A percentile compares a stretch with the other conserved stretches of the same genome.
phyloP scores from a whole-genome alignment of 2,888 invertebrate genomes.

The Pardosa pseudoannulata region DNA sequence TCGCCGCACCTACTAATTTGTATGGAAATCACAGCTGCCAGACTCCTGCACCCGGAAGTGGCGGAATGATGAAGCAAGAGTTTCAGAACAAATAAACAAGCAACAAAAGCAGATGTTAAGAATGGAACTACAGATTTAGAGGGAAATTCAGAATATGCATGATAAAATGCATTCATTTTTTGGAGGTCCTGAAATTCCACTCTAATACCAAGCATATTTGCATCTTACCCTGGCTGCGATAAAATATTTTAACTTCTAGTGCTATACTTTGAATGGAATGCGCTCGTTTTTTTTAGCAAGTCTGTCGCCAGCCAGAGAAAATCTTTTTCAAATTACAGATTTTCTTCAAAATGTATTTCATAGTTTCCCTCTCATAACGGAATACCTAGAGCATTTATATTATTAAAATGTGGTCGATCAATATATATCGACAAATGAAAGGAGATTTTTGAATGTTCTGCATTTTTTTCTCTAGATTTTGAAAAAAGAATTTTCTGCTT shows the following conservation, averaged over 20 bases:
- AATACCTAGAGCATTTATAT: not conserved
- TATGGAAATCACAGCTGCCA: constrained; percentile 19
- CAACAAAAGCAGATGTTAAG: not conserved
- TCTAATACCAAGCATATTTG: constrained; percentile 1
- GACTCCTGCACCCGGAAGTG: not conserved
- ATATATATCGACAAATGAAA: too few relatives aligned
- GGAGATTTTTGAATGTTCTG: too few relatives aligned
- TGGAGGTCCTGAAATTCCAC: not conserved
- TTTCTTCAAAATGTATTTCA: not conserved
- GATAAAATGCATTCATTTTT: constrained; percentile 4
- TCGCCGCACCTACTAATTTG: constrained; percentile 10
- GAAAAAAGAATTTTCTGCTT: too few relatives aligned
- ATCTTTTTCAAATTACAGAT: not conserved
- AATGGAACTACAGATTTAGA: not conserved
- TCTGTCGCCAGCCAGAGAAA: not conserved
- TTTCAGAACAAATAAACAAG: not conserved
- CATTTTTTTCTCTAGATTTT: too few relatives aligned
- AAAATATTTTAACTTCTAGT: not conserved
- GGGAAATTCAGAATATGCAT: constrained; percentile 1
- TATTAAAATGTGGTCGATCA: not conserved
- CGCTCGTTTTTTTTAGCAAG: not conserved
- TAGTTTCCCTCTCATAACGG: not conserved
- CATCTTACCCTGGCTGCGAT: not conserved
- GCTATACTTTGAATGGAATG: not conserved
- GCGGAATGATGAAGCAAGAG: not conserved